Conservation (phyloP, 1,140 invertebrate species). For the Formica selysi region DNA sequence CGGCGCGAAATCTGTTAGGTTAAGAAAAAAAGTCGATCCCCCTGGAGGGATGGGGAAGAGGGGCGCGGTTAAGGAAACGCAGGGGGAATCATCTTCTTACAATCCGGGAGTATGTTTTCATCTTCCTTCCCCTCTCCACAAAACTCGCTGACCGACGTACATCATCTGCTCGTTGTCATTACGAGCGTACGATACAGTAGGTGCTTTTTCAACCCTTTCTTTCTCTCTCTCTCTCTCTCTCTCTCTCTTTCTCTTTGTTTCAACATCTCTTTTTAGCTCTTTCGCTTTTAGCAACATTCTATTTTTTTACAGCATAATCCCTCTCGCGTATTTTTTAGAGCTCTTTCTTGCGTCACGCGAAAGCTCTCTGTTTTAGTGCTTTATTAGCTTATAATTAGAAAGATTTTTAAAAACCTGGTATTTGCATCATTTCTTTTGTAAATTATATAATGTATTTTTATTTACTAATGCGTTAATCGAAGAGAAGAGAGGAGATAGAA, state of each 20-base stretch:
- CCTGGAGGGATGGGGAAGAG: background rate
- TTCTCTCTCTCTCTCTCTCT: background rate
- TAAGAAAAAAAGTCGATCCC: slow-evolving; percentile 23
- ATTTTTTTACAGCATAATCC: background rate
- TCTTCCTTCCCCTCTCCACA: background rate
- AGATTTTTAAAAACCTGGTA: background rate
- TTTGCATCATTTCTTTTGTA: background rate
- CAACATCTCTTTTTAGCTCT: background rate
- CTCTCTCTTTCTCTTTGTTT: background rate
- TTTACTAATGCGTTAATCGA: background rate
- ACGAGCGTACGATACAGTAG: slow-evolving; percentile 42
- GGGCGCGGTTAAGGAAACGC: background rate
- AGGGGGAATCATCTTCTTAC: background rate
- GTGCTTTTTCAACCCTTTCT: background rate
- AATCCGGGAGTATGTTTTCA: background rate
- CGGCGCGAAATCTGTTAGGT: slow-evolving; percentile 18
- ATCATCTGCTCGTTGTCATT: slow-evolving; percentile 52
- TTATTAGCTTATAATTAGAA: background rate
- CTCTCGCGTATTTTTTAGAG: background rate
- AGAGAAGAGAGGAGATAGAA: background rate
- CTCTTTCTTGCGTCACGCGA: background rate
- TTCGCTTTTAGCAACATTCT: background rate
- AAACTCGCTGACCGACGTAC: slow-evolving; percentile 33
- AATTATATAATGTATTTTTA: background rate
- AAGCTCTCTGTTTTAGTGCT: background rate